A percentile compares a stretch with the other conserved stretches of the same genome.
Conservation (phyloP, 2,797 vertebrate genomes). For the Heteromormyrus szaboi region DNA sequence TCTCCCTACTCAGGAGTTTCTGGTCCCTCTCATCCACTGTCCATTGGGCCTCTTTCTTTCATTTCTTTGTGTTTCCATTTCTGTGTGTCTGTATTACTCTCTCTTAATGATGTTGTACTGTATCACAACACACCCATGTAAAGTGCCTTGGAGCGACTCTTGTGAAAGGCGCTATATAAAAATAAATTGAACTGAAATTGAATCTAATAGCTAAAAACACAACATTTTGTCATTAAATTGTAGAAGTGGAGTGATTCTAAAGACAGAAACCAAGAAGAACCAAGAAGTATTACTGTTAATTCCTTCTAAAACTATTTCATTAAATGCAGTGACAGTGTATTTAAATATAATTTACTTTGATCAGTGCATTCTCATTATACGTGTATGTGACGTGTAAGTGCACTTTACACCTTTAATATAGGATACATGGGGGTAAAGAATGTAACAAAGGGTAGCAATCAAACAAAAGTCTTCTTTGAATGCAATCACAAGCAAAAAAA, state of each 20-base stretch:
- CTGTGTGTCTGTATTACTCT: too few species aligned
- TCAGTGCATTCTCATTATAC: not conserved
- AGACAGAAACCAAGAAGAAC: not conserved
- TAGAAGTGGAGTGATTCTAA: not conserved
- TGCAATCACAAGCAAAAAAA: not conserved
- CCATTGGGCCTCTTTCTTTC: too few species aligned
- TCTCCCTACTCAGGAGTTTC: too few species aligned
- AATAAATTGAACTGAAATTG: too few species aligned
- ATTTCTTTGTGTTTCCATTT: too few species aligned
- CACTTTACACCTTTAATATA: not conserved
- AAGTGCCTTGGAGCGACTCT: too few species aligned
- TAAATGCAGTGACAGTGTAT: not conserved
- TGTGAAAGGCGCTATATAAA: too few species aligned
- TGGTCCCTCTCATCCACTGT: too few species aligned
- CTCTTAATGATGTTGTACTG: too few species aligned
- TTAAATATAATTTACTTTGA: not conserved
- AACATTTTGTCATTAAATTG: too few species aligned
- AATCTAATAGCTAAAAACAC: too few species aligned
- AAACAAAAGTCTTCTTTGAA: not conserved
- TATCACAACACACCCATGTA: too few species aligned
- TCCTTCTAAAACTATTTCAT: not conserved
- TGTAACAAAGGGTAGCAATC: not conserved
- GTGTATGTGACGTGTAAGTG: not conserved
- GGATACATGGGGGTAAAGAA: not conserved
- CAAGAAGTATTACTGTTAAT: not conserved